Conservation (phyloP, 2,888 invertebrate species). For the Monoplex corrugatus region DNA sequence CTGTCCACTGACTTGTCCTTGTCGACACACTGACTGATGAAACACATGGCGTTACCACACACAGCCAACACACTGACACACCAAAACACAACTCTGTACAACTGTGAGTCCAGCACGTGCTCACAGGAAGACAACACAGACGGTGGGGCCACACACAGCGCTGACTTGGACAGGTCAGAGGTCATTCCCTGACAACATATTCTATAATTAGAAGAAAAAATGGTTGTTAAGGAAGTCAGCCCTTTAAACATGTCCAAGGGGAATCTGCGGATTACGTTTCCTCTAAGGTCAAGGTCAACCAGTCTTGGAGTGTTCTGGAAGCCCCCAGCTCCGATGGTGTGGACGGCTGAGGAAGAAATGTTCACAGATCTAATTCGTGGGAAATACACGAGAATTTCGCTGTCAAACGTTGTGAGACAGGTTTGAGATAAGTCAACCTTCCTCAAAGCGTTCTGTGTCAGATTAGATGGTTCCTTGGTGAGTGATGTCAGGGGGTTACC, state of each 20-base stretch:
- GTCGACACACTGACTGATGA: neutral
- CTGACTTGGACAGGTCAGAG: neutral
- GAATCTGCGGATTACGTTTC: neutral
- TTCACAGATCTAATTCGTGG: neutral
- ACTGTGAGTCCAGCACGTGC: neutral
- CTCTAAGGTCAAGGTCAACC: neutral
- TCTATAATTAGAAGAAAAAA: neutral
- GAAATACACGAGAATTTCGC: neutral
- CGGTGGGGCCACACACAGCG: neutral
- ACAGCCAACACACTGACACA: neutral
- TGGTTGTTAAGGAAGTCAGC: neutral
- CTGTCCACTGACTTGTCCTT: neutral
- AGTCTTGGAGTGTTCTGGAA: neutral
- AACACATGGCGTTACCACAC: neutral
- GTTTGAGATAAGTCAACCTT: neutral
- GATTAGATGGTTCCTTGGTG: neutral
- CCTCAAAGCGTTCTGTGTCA: neutral
- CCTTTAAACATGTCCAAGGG: neutral
- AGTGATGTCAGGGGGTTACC: neutral
- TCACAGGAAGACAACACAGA: neutral
- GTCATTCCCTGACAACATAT: neutral
- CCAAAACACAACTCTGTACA: neutral
- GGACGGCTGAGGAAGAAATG: neutral
- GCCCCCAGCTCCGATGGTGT: neutral
- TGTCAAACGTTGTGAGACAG: neutral